Percentiles rank a stretch among this genome's conserved stretches.
Evolutionary conservation across 2,113 vertebrate species (phyloP).

Genomic region (Aix galericulata): DNA sequence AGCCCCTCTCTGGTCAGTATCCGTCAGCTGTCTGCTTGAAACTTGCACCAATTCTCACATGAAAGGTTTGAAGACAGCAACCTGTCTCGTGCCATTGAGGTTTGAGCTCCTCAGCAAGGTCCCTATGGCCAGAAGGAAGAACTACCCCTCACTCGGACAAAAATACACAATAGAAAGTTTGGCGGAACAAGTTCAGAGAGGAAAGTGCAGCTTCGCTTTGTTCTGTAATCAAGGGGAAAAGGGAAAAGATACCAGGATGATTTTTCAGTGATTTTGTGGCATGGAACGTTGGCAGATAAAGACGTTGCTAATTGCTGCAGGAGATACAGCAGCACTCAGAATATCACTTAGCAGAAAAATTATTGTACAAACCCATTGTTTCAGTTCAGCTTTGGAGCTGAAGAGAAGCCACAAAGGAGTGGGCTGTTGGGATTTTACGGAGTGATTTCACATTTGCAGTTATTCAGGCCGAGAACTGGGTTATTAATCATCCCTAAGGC

Average conservation of each 20-base stretch:
- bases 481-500: not conserved
- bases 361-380: not conserved
- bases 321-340: not conserved
- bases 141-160: not conserved
- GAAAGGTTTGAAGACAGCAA: not conserved
- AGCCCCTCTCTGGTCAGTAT: not conserved
- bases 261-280: not conserved
- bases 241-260: not conserved
- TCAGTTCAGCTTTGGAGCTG: not conserved
- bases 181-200: not conserved
- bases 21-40: not conserved
- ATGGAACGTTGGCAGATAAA: not conserved
- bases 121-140: not conserved
- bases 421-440: not conserved
- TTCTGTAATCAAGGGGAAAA: too few species aligned
- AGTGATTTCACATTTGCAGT: not conserved
- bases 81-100: rapidly evolving
- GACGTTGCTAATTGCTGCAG: not conserved
- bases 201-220: not conserved
- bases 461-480: not conserved
- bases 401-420: not conserved
- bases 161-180: not conserved
- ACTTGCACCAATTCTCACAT: not conserved
- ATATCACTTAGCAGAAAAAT: not conserved
- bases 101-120: not conserved